These are phyloP conservation scores for Portunus trituberculatus DNA, from an alignment of 1,140 invertebrate genomes.

Conservation along the genomic window DNA sequence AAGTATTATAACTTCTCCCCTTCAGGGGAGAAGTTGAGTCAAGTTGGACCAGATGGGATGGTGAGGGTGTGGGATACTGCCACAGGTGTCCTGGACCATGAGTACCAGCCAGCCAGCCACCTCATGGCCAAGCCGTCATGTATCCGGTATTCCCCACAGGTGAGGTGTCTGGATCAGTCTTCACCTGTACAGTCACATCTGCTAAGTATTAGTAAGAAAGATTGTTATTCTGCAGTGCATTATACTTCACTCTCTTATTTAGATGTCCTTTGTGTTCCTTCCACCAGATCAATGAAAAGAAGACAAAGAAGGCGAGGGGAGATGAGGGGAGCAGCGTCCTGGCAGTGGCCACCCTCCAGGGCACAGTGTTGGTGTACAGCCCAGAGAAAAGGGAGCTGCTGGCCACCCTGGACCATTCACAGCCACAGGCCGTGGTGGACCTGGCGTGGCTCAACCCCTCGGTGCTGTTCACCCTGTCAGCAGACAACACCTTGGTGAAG, in stretches of 20 bases:
- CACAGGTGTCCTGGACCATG: slow-evolving; percentile 50
- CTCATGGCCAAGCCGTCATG: slow-evolving; percentile 57
- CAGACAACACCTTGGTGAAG: slow-evolving; percentile 36
- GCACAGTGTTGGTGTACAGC: slow-evolving; percentile 47
- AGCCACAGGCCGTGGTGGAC: slow-evolving; percentile 50
- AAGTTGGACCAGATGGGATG: slow-evolving; percentile 63
- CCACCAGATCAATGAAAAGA: not conserved
- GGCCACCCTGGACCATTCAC: slow-evolving; percentile 55
- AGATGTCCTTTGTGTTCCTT: not conserved
- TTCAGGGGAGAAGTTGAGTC: slow-evolving; percentile 55
- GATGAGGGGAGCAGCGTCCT: slow-evolving; percentile 27
- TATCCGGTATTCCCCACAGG: slow-evolving; percentile 59
- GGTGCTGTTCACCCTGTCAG: slow-evolving; percentile 40
- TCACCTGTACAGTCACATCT: too few relatives aligned
- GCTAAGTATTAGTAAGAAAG: too few relatives aligned
- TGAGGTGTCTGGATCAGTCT: not conserved
- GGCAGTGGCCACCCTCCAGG: slow-evolving; percentile 56
- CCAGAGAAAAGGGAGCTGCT: slow-evolving; percentile 55
- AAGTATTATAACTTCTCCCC: slow-evolving; percentile 60
- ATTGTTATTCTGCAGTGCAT: too few relatives aligned
- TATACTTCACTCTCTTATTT: not conserved
- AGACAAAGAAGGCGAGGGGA: not conserved
- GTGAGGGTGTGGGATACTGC: slow-evolving; percentile 62
- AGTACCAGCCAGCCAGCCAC: slow-evolving; percentile 59
- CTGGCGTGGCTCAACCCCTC: not conserved